Percentiles rank a stretch among this genome's conserved stretches.
Conservation (phyloP, 2,797 vertebrate species). For the Mus caroli region DNA sequence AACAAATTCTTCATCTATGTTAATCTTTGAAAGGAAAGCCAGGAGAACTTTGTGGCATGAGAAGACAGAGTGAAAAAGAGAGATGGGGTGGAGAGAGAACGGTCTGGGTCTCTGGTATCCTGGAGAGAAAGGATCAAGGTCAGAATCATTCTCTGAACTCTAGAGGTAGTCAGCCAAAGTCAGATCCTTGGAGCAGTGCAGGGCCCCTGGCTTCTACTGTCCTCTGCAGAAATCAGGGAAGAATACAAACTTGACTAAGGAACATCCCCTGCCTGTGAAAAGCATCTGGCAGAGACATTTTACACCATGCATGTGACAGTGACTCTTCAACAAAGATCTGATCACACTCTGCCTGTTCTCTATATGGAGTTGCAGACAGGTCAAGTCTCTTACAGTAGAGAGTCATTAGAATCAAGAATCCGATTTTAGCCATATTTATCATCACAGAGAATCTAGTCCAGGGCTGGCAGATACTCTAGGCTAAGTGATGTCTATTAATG, state of each 20-base stretch:
- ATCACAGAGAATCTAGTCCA: background rate
- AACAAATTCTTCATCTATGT: slow-evolving; percentile 62
- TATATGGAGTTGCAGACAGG: background rate
- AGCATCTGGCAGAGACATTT: slow-evolving; percentile 16
- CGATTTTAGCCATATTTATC: background rate
- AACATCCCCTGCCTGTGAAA: background rate
- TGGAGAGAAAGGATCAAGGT: background rate
- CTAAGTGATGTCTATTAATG: background rate
- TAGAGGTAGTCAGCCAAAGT: background rate
- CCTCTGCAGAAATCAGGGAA: background rate
- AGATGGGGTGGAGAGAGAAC: background rate
- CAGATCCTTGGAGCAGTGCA: too few species aligned
- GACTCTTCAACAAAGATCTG: background rate
- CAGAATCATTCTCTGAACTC: background rate
- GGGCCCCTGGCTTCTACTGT: background rate
- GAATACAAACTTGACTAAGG: background rate
- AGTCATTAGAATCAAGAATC: background rate
- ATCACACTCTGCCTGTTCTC: background rate
- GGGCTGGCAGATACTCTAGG: background rate
- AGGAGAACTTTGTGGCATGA: slow-evolving; percentile 39
- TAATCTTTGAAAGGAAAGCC: slow-evolving; percentile 61
- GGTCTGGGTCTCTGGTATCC: background rate
- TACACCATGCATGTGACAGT: background rate
- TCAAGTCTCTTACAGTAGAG: background rate
- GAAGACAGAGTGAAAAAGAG: background rate